Conservation (phyloP, 1,140 invertebrate genomes). For the Hylaeus volcanicus region DNA sequence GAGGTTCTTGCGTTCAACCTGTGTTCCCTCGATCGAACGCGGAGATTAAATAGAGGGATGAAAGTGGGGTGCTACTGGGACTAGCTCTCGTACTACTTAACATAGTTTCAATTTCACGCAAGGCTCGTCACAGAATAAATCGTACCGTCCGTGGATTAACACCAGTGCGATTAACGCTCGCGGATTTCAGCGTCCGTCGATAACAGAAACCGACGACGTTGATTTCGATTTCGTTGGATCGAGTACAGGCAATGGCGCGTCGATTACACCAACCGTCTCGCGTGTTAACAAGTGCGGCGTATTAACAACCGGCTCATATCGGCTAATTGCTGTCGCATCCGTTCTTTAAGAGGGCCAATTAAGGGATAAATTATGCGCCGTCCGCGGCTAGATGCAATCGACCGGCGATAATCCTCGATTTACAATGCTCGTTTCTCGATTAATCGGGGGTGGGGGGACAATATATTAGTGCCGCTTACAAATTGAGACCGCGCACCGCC, state of each 20-base stretch:
- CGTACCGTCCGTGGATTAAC: too few relatives aligned
- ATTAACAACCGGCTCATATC: conserved; percentile 16
- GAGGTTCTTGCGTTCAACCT: not conserved
- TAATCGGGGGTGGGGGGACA: not conserved
- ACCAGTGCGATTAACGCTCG: too few relatives aligned
- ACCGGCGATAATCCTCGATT: conserved; percentile 36
- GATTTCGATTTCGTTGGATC: conserved; percentile 4
- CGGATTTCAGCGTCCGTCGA: too few relatives aligned
- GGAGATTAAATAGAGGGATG: too few relatives aligned
- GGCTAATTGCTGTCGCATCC: conserved; percentile 22
- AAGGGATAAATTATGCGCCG: conserved; percentile 27
- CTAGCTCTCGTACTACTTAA: too few relatives aligned
- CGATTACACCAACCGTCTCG: not conserved
- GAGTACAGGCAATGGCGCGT: not conserved
- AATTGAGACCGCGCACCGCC: conserved; percentile 35
- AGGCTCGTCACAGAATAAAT: too few relatives aligned
- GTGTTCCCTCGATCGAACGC: not conserved
- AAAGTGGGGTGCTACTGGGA: too few relatives aligned
- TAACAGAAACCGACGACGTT: too few relatives aligned
- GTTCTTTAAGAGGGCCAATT: conserved; percentile 32
- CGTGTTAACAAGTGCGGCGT: not conserved
- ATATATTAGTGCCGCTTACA: conserved; percentile 42
- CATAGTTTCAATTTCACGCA: too few relatives aligned
- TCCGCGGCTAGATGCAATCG: conserved; percentile 21
- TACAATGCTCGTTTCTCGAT: conserved; percentile 30